Evolutionary conservation across 1,140 invertebrate species (phyloP).

Genomic region (Gyrodactylus salaris): DNA sequence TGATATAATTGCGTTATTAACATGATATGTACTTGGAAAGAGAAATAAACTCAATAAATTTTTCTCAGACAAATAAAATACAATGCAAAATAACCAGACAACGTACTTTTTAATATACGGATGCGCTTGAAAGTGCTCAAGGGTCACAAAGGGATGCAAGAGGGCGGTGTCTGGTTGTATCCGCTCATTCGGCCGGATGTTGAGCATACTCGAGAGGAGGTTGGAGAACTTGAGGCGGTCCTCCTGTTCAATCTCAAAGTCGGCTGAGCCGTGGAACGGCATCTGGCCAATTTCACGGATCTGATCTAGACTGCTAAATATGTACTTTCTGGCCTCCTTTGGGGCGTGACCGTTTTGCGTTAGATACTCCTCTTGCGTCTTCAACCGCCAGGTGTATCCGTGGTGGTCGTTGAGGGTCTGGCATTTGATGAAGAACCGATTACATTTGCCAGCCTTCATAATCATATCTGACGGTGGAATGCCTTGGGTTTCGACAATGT

Average conservation of each 20-base stretch:
- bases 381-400: conserved; percentile 2
- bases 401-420: neutral
- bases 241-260: conserved; percentile 2
- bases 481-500: conserved; percentile 7
- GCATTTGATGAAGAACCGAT: conserved; percentile 2
- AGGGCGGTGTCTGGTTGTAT: conserved; percentile 2
- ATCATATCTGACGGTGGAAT: conserved; percentile 6
- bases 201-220: neutral
- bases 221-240: conserved; percentile 1
- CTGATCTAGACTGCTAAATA: conserved; percentile 4
- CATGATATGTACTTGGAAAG: too few relatives aligned
- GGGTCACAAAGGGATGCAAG: neutral
- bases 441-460: conserved; percentile 4
- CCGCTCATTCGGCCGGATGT: neutral
- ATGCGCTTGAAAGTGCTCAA: neutral
- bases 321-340: conserved; percentile 5
- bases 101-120: neutral
- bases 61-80: neutral
- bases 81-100: neutral
- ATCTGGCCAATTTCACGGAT: conserved; percentile 2
- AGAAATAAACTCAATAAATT: neutral
- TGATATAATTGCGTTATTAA: too few relatives aligned
- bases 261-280: neutral
- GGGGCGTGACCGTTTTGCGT: neutral
- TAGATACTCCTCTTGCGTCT: conserved; percentile 3